Evolutionary conservation across 2,888 invertebrate species (phyloP), one percentile per base, ranked within the genome.

Genomic region (Meta bourneti): DNA sequence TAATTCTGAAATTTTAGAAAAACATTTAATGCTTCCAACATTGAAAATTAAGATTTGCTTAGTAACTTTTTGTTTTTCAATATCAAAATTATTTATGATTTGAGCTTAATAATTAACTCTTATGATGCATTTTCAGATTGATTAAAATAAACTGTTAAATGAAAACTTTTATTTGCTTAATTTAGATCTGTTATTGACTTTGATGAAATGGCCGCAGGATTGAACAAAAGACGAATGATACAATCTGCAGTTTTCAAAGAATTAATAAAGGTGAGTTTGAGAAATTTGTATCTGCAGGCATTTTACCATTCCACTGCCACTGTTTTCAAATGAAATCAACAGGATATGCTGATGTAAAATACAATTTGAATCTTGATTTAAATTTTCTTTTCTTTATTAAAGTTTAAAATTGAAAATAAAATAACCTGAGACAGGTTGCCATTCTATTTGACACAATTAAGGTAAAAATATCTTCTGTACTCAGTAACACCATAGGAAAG

Each of bases 211-310:
- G 99, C 99, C 49, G 96, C 96, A 70, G 99, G 99, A 8, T 97
- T 99, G 80, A 99, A 99, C 95, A 99, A 99, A 95, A 96, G 99
- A 84, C 96, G 99, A 90, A 98, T 99, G 98, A 99, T 99, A 94
- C 99, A 99, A 95, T 95, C 98, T 94, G 99, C 99, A 87, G 99
- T 99, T 0, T 99, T 99, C 95, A 98, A 99, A 95, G 99, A 99
- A 96, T 97, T 99, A 87, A 97, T 99, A 11, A 99, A 99, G 96
- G 98, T 98, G 95, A 74, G 48, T 34, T 20, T n/a, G n/a, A 19
- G 16, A 69, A 69, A 69, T 16, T 69, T 69, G 16, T 34, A 69
- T 13, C 69, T 69, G 16, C 16, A 69, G 1, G 16, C 8, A 19
- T 19, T 72, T 19, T 72, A 7, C 2, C 19, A 7, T n/a, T 19